Percentiles rank a stretch among this genome's conserved stretches.
These are phyloP conservation scores for Cerastoderma edule DNA, from an alignment of 2,888 invertebrate species.

Conservation along the genomic window DNA sequence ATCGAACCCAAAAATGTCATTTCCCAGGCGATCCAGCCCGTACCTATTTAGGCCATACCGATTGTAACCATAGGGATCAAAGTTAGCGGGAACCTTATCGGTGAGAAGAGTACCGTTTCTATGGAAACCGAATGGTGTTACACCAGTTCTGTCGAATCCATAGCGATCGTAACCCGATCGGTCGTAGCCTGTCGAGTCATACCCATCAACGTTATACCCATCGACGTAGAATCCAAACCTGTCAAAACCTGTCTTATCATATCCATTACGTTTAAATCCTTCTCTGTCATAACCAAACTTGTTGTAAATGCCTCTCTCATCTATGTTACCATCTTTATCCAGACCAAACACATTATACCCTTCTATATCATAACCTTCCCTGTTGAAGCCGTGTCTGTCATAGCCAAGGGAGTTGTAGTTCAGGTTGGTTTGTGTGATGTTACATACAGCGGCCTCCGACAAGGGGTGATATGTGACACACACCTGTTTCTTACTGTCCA, in stretches of 20 bases:
- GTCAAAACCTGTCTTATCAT: conserved; percentile 78
- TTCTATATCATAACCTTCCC: conserved; percentile 73
- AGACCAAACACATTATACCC: conserved; percentile 76
- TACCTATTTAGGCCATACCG: conserved; percentile 74
- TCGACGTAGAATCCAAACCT: conserved; percentile 76
- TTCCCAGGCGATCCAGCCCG: conserved; percentile 79
- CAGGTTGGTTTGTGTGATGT: conserved; percentile 67
- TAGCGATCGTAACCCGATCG: conserved; percentile 79
- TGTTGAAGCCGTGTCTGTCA: conserved; percentile 75
- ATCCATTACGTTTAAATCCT: conserved; percentile 77
- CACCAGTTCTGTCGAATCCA: conserved; percentile 79
- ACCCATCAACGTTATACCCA: conserved; percentile 80
- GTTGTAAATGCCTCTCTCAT: conserved; percentile 72
- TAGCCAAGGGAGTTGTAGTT: conserved; percentile 70
- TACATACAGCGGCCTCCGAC: conserved; percentile 72
- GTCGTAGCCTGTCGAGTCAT: conserved; percentile 79
- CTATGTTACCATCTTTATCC: conserved; percentile 69
- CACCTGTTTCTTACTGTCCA: conserved; percentile 75
- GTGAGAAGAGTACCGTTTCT: conserved; percentile 67
- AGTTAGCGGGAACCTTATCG: conserved; percentile 47
- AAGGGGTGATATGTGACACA: conserved; percentile 79
- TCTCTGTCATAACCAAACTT: conserved; percentile 73
- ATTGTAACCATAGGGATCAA: conserved; percentile 77
- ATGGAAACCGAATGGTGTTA: conserved; percentile 75
- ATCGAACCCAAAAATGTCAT: conserved; percentile 81